Base-by-base conservation (phyloP, 2,888 invertebrate species). In the Busseola fusca region DNA sequence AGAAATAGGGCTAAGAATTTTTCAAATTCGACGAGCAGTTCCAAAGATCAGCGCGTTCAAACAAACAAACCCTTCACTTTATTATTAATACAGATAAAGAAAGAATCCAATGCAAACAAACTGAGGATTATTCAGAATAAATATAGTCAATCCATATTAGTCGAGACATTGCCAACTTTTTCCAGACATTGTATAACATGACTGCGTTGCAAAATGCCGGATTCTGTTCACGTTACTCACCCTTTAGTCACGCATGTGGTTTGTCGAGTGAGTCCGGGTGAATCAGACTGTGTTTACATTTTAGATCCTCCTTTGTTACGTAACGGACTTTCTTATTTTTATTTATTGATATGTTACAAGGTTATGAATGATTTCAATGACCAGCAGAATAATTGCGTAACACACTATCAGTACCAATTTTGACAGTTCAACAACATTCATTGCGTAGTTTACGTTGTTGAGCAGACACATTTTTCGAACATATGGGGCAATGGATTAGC, bases 191-290 rank as follows among this genome's bases (percentile, higher is more conserved):
- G 40, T 78, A 27, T 45, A 64, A 45, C 14, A 34, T 66, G 78
- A 52, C 52, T 57, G 30, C 3, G n/a, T 82, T 80, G 62, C 73
- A 70, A 73, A 67, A 83, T 77, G n/a, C 68, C 79, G 84, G 83
- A 84, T 82, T 80, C 34, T 60, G 65, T 64, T 58, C n/a, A 58
- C 42, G 27, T 74, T 62, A 52, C 50, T 68, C 60, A 74, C 56
- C 68, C n/a, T 69, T 83, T 84, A 82, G 83, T 83, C 83, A 83
- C 74, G 69, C 80, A 52, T 82, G 69, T 80, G 79, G 72, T 74
- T 60, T 42, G 34, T 59, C 10, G 42, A 52, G 37, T 30, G 48
- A 70, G 27, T 69, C 70, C 48, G n/a, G 30, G 70, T 81, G 79
- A 84, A 56, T 83, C 79, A 81, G 62, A 21, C 50, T 54, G 56